These are phyloP conservation scores for Agapetus fuscipes DNA, from an alignment of 2,888 invertebrate genomes.

Conservation along the genomic window DNA sequence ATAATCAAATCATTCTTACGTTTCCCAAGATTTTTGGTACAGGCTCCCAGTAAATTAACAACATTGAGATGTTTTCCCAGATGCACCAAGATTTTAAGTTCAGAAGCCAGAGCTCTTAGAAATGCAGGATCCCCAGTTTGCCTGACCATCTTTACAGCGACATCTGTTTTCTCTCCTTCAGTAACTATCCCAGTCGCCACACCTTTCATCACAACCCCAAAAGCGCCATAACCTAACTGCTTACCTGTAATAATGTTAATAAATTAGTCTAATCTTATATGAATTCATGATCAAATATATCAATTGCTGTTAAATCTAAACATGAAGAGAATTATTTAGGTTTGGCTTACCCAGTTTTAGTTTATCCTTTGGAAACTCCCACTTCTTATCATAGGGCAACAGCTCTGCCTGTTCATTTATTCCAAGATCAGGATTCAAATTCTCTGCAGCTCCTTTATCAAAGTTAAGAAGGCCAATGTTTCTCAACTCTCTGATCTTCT, in stretches of 20 bases:
- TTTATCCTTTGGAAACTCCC: conserved; percentile 85
- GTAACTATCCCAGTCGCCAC: conserved; percentile 72
- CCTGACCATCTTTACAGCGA: conserved; percentile 95
- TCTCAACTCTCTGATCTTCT: conserved; percentile 55
- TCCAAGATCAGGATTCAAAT: conserved; percentile 79
- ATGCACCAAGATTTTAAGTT: conserved; percentile 93
- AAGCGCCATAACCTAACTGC: conserved; percentile 88
- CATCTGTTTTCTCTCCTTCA: conserved; percentile 64
- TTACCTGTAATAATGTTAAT: no score
- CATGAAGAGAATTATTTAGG: no score
- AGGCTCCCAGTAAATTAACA: conserved; percentile 89
- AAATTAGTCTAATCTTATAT: no score
- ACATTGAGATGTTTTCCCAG: conserved; percentile 91
- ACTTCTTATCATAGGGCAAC: conserved; percentile 82
- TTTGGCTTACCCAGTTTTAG: conserved; percentile 68
- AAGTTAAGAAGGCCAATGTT: conserved; percentile 67
- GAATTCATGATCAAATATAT: no score
- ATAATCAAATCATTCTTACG: conserved; percentile 61
- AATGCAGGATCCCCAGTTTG: conserved; percentile 75
- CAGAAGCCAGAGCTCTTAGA: conserved; percentile 81
- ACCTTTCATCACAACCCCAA: conserved; percentile 89
- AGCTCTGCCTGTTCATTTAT: conserved; percentile 90
- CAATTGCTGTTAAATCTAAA: no score
- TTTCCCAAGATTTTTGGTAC: conserved; percentile 82
- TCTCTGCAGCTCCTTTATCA: conserved; percentile 67